Evolutionary conservation across 2,888 invertebrate genomes (phyloP).

Genomic region (Drosophila mimica): DNA sequence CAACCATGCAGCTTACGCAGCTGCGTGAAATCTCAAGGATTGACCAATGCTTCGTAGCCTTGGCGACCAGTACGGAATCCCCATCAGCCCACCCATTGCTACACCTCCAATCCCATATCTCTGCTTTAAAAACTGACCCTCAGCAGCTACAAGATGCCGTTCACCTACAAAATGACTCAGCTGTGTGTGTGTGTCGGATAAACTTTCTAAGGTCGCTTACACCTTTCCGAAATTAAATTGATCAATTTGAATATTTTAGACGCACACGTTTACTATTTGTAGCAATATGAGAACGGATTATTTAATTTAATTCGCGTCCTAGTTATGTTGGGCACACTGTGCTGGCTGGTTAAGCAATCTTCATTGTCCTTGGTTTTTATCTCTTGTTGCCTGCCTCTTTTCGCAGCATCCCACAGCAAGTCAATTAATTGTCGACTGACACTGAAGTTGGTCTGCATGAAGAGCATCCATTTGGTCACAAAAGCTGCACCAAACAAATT

Average conservation of each 20-base stretch:
- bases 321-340: neutral
- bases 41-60: conserved; percentile 70
- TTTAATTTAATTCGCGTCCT: neutral
- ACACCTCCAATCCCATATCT: neutral
- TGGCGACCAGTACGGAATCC: conserved; percentile 28
- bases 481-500: conserved; percentile 45
- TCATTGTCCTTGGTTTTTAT: neutral
- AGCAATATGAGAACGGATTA: neutral
- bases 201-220: neutral
- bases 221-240: neutral
- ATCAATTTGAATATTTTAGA: neutral
- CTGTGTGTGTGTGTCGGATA: conserved; percentile 19
- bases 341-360: neutral
- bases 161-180: conserved; percentile 40
- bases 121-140: conserved; percentile 22
- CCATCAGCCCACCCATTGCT: neutral
- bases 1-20: conserved; percentile 73
- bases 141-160: conserved; percentile 38
- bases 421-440: conserved; percentile 68
- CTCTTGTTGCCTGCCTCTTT: conserved; percentile 19
- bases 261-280: neutral
- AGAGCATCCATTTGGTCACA: conserved; percentile 31
- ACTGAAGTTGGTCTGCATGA: conserved; percentile 32
- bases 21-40: conserved; percentile 77
- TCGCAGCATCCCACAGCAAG: conserved; percentile 26